phyloP scores from a whole-genome alignment of 2,113 vertebrate genomes.

The Pavo muticus region DNA sequence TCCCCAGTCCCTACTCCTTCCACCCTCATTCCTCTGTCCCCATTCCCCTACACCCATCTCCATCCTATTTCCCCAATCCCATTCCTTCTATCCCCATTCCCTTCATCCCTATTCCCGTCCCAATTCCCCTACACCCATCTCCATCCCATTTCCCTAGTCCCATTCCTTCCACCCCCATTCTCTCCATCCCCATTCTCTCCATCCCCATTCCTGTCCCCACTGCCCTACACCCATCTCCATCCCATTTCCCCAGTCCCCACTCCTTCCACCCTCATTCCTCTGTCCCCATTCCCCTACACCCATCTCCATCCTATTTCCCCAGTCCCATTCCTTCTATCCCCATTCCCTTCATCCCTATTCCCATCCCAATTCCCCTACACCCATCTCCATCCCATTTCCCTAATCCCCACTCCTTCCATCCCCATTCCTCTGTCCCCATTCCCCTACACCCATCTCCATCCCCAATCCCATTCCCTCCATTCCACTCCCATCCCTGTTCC shows the following conservation, averaged over 20 bases:
- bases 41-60: no score
- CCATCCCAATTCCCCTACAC: not conserved
- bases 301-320: not conserved
- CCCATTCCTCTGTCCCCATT: not conserved
- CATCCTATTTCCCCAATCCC: not conserved
- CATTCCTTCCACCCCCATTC: slow-evolving; percentile 77
- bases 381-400: not conserved
- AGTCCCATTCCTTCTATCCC: no score
- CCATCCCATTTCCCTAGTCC: no score
- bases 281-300: not conserved
- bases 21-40: not conserved
- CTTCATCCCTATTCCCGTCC: not conserved
- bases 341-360: not conserved
- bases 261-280: not conserved
- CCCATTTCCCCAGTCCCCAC: no score
- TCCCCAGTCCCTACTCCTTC: no score
- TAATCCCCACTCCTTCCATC: not conserved
- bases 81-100: no score
- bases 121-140: not conserved
- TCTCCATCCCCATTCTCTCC: no score
- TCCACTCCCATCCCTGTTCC: not conserved
- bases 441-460: not conserved
- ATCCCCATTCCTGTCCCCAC: slow-evolving; percentile 24
- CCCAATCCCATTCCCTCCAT: not conserved
- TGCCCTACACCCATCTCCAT: not conserved